Conservation (phyloP, 2,113 vertebrate species). For the Marmota monax region DNA sequence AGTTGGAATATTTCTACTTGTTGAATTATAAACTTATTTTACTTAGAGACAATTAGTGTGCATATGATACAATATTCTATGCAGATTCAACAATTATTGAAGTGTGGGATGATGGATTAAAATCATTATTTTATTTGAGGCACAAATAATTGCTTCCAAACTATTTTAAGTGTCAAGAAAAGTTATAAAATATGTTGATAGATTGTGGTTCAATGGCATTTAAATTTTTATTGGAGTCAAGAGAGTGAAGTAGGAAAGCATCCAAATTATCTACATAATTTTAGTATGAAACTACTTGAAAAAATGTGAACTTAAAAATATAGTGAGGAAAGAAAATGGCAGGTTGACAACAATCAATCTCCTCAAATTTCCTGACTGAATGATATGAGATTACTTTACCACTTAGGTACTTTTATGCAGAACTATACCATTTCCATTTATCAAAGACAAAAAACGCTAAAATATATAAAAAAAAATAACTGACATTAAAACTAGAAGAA, state of each 20-base stretch:
- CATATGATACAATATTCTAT: constrained; percentile 52
- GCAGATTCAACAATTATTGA: constrained; percentile 64
- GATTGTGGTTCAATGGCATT: neutral
- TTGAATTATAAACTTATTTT: constrained; percentile 3
- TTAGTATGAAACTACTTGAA: neutral
- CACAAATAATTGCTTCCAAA: constrained; percentile 72
- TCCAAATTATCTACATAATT: neutral
- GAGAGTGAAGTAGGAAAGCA: neutral
- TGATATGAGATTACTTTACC: neutral
- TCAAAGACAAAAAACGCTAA: neutral
- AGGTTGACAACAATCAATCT: neutral
- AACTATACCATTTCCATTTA: neutral
- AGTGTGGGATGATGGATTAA: constrained; percentile 60
- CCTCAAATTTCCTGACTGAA: neutral
- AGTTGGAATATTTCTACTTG: constrained; percentile 1
- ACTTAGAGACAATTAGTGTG: constrained; percentile 43
- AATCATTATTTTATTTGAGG: constrained; percentile 72
- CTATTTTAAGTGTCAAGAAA: constrained; percentile 61
- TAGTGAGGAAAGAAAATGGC: neutral
- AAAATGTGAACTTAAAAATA: neutral
- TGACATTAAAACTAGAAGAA: neutral
- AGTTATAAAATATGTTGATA: constrained; percentile 52
- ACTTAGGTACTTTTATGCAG: neutral
- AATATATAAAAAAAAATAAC: neutral
- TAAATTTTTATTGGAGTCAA: constrained; percentile 21